Percentiles rank a stretch among this genome's conserved stretches.
Evolutionary conservation across 1,140 invertebrate genomes (phyloP).

Genomic region (Atopsyche davidsoni): DNA sequence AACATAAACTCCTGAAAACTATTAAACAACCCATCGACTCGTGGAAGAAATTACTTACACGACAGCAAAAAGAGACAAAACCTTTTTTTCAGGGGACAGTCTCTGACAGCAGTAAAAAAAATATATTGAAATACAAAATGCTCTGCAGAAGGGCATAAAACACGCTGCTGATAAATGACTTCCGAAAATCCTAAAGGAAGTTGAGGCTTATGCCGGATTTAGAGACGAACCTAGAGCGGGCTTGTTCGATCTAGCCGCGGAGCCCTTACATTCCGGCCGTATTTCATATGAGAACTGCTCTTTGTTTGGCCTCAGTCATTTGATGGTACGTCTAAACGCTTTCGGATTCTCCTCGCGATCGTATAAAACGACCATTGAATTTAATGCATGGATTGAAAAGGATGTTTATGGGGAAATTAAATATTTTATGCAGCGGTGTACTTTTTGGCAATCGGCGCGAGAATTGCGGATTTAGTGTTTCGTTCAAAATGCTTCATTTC

Average conservation of each 20-base stretch:
- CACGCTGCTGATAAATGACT: conserved; percentile 58
- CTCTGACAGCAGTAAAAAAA: not conserved
- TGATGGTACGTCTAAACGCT: conserved; percentile 7
- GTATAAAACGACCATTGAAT: not conserved
- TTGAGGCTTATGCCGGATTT: conserved; percentile 57
- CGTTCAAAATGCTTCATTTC: too few species aligned
- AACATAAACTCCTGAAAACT: too few species aligned
- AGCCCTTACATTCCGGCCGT: conserved; percentile 23
- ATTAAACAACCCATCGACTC: too few species aligned
- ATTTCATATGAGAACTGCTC: conserved; percentile 27
- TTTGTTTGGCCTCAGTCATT: conserved; percentile 25
- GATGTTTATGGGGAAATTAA: too few species aligned
- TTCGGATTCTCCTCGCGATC: not conserved
- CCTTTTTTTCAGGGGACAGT: too few species aligned
- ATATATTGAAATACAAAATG: conserved; percentile 19
- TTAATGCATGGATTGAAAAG: not conserved
- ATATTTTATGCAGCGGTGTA: too few species aligned
- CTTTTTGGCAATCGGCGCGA: too few species aligned
- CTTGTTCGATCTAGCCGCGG: conserved; percentile 19
- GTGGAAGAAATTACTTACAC: too few species aligned
- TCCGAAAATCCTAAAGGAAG: conserved; percentile 59
- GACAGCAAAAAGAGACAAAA: too few species aligned
- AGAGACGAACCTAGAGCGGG: conserved; percentile 33
- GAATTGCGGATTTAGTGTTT: too few species aligned
- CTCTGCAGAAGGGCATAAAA: conserved; percentile 32